phyloP scores from a whole-genome alignment of 2,888 invertebrate species.

The Liposcelis brunnea region DNA sequence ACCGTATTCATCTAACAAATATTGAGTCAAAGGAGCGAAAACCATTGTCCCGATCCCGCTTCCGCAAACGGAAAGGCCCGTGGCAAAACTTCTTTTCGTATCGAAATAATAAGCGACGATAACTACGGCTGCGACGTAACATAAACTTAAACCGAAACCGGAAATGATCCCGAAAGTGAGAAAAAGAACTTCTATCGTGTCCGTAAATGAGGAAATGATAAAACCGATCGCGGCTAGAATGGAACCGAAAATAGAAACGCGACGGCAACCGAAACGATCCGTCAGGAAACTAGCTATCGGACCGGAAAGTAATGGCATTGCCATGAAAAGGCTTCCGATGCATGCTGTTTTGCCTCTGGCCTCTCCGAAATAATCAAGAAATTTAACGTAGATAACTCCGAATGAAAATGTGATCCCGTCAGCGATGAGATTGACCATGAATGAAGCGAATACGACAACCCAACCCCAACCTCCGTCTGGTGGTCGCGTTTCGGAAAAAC shows the following conservation, averaged over 20 bases:
- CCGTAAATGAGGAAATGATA: slow-evolving; percentile 54
- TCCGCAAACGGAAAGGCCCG: slow-evolving; percentile 72
- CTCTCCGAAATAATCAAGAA: slow-evolving; percentile 67
- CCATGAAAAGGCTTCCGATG: slow-evolving; percentile 81
- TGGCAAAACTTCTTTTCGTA: slow-evolving; percentile 65
- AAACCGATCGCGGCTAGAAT: slow-evolving; percentile 59
- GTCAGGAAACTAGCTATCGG: slow-evolving; percentile 71
- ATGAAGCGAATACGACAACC: slow-evolving; percentile 78
- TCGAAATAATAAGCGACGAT: slow-evolving; percentile 84
- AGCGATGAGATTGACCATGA: slow-evolving; percentile 76
- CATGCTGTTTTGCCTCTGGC: slow-evolving; percentile 76
- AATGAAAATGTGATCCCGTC: slow-evolving; percentile 88
- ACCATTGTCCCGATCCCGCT: slow-evolving; percentile 78
- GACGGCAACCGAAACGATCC: slow-evolving; percentile 62
- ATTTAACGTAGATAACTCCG: slow-evolving; percentile 74
- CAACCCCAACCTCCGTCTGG: slow-evolving; percentile 90
- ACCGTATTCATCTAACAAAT: slow-evolving; percentile 55
- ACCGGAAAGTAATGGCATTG: slow-evolving; percentile 73
- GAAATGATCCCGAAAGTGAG: slow-evolving; percentile 69
- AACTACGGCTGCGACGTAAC: slow-evolving; percentile 80
- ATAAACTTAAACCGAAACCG: slow-evolving; percentile 69
- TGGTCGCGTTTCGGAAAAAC: slow-evolving; percentile 47
- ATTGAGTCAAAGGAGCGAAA: slow-evolving; percentile 63
- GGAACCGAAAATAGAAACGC: slow-evolving; percentile 60
- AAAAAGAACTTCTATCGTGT: slow-evolving; percentile 59